phyloP scores from a whole-genome alignment of 2,888 invertebrate genomes.

The Cyrtodaria siliqua region DNA sequence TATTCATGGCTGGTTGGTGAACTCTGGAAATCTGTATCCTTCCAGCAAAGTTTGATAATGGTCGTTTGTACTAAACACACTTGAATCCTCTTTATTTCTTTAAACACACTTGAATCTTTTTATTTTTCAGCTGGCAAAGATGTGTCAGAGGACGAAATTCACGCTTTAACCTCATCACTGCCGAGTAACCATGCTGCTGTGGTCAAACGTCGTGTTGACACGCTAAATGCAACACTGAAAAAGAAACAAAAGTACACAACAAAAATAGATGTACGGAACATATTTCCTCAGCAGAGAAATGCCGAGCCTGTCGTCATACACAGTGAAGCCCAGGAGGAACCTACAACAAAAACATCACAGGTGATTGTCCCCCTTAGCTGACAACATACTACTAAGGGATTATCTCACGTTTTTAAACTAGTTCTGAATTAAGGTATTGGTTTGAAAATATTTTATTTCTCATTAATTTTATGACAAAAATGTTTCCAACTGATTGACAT shows the following conservation, averaged over 20 bases:
- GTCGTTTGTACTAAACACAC: no score
- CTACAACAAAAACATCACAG: not conserved
- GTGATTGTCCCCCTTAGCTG: not conserved
- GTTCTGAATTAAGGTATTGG: no score
- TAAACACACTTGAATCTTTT: no score
- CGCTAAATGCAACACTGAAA: conserved; percentile 92
- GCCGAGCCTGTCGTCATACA: conserved; percentile 7
- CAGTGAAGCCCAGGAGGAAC: conserved; percentile 17
- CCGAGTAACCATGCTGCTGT: conserved; percentile 91
- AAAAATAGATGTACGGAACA: conserved; percentile 78
- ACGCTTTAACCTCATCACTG: conserved; percentile 87
- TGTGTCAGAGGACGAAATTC: conserved; percentile 80
- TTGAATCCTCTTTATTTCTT: no score
- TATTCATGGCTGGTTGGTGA: no score
- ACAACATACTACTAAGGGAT: no score
- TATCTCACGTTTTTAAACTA: no score
- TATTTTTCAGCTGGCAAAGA: conserved; percentile 79
- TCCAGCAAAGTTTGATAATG: no score
- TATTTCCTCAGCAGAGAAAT: conserved; percentile 67
- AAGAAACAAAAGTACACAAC: conserved; percentile 86
- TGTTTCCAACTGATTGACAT: no score
- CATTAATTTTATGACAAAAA: no score
- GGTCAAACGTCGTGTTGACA: conserved; percentile 91
- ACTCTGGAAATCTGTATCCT: no score
- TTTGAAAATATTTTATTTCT: no score